Conservation (phyloP, 2,797 vertebrate genomes). For the Cottoperca gobio region DNA sequence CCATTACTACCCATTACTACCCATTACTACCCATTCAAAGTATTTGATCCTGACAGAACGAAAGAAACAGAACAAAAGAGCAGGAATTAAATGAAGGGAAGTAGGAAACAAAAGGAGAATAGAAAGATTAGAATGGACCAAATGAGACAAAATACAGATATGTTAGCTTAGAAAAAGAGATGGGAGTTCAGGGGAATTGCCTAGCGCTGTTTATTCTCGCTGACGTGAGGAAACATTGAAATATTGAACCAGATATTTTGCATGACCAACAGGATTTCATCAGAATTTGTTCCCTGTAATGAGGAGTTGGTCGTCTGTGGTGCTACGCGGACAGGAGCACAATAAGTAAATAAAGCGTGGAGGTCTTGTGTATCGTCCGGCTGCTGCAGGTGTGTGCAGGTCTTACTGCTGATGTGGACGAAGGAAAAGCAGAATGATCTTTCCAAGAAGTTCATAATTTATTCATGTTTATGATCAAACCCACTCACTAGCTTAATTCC, state of each 20-base stretch:
- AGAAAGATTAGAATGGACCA: not conserved
- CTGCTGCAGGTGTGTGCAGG: constrained; percentile 19
- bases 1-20: no score
- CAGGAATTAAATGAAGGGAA: constrained; percentile 11
- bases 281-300: constrained; percentile 69
- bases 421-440: not conserved
- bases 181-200: constrained; percentile 50
- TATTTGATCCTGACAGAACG: not conserved
- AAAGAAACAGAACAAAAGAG: not conserved
- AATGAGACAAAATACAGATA: constrained; percentile 39
- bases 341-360: not conserved
- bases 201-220: constrained; percentile 62
- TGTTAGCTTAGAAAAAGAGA: constrained; percentile 38
- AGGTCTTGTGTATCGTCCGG: not conserved
- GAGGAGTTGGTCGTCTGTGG: constrained; percentile 55
- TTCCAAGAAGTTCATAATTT: not conserved
- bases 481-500: constrained; percentile 34
- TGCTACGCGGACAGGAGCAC: constrained; percentile 43
- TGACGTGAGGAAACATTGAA: constrained; percentile 77
- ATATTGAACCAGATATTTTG: constrained; percentile 77
- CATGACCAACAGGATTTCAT: constrained; percentile 72
- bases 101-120: constrained; percentile 2
- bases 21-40: constrained; percentile 4
- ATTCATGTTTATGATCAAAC: constrained; percentile 40
- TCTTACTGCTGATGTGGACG: not conserved